These are phyloP conservation scores for Trichomalopsis sarcophagae DNA, from an alignment of 1,140 invertebrate species.

Conservation along the genomic window DNA sequence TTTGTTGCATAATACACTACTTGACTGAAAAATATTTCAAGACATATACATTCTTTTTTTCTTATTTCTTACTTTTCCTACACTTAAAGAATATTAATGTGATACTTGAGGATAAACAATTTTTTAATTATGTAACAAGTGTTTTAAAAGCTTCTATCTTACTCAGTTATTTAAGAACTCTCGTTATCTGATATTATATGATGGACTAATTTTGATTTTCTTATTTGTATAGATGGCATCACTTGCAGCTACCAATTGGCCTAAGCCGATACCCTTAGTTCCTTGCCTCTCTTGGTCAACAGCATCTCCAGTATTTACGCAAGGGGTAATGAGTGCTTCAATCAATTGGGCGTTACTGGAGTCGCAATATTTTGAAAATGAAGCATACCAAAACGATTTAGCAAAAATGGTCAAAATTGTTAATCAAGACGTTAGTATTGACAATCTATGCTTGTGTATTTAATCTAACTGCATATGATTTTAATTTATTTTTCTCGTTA, in stretches of 20 bases:
- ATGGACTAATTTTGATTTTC: neutral
- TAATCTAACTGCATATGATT: slow-evolving; percentile 17
- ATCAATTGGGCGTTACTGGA: slow-evolving; percentile 96
- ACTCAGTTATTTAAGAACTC: too few relatives aligned
- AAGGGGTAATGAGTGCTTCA: slow-evolving; percentile 96
- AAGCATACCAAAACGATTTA: slow-evolving; percentile 87
- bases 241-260: slow-evolving; percentile 95
- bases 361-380: slow-evolving; percentile 91
- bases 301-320: slow-evolving; percentile 95
- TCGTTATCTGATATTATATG: neutral
- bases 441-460: neutral
- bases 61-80: neutral
- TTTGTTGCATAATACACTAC: neutral
- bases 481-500: slow-evolving; percentile 53
- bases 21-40: neutral
- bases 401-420: slow-evolving; percentile 86
- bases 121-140: too few relatives aligned
- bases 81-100: too few relatives aligned
- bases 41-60: too few relatives aligned
- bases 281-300: slow-evolving; percentile 98
- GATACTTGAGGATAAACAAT: too few relatives aligned
- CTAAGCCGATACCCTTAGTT: slow-evolving; percentile 92
- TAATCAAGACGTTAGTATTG: slow-evolving; percentile 73
- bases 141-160: too few relatives aligned
- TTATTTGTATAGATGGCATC: slow-evolving; percentile 91